Evolutionary conservation across 2,888 invertebrate genomes (phyloP).

Genomic region (Eupithecia centaureata): DNA sequence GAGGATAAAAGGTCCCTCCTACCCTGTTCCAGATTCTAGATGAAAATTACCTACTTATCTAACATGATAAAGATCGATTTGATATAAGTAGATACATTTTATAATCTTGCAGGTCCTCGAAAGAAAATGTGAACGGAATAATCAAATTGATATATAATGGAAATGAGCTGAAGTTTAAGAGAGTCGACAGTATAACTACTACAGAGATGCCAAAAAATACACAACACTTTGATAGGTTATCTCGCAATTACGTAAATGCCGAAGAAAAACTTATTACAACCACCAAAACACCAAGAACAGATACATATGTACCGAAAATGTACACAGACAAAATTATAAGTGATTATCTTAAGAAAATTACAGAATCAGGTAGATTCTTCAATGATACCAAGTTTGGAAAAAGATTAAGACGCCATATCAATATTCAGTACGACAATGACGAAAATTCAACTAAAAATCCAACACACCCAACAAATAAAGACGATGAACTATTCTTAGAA

Average conservation of each 20-base stretch:
- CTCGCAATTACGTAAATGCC: not conserved
- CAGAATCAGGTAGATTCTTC: constrained; percentile 29
- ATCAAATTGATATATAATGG: constrained; percentile 69
- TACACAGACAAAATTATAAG: constrained; percentile 53
- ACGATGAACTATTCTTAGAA: constrained; percentile 74
- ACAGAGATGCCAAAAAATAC: not conserved
- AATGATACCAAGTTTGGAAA: constrained; percentile 41
- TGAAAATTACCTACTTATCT: not conserved
- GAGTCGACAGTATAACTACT: constrained; percentile 18
- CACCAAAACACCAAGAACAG: not conserved
- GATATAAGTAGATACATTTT: constrained; percentile 12
- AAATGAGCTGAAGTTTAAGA: constrained; percentile 56
- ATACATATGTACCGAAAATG: constrained; percentile 39
- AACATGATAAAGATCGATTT: not conserved
- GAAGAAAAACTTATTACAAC: constrained; percentile 7
- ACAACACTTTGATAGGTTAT: not conserved
- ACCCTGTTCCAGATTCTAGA: not conserved
- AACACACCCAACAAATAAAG: constrained; percentile 43
- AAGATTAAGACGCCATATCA: constrained; percentile 66
- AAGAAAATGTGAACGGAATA: constrained; percentile 60
- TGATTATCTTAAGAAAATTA: constrained; percentile 52
- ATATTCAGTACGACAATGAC: constrained; percentile 56
- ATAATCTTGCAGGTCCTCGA: constrained; percentile 52
- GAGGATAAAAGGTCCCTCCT: not conserved
- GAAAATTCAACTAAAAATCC: constrained; percentile 37